Base-by-base conservation (phyloP, 2,888 invertebrate genomes). In the Romanomermis culicivorax region DNA sequence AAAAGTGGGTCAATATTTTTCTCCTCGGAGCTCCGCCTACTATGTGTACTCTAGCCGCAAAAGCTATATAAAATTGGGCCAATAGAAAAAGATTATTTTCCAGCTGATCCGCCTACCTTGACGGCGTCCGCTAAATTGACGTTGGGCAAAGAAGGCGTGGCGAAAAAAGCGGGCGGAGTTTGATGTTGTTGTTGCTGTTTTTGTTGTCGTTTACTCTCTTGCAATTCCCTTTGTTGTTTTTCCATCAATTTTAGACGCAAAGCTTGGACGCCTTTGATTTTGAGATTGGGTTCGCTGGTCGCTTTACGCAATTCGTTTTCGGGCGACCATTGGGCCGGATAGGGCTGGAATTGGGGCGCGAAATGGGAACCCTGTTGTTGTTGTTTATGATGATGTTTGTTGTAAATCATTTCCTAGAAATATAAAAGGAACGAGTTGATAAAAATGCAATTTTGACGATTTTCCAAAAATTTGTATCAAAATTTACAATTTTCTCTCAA, bases 271-370 rank as follows among this genome's bases (percentile, higher is more conserved):
- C 20, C n/a, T 20, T 52, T 57, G 66, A 67, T 66, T 50, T 67
- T 68, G 55, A 67, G 57, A 51, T 67, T 68, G 7, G 67, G 67
- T 57, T 67, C 67, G 29, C 61, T 61, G 59, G 64, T 65, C 20
- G 67, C 66, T 29, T 42, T 52, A 11, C 42, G 52, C 53, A 53
- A 42, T 29, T 53, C 47, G 25, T 47, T 36, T 20, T 53, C 53
- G 30, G 47, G 23, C 47, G 47, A 23, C 23, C 14, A 7, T 17
- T 23, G 61, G 17, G 25, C 20, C 48, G 53, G 48, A 29, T 53
- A 53, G 11, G 48, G 53, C 48, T 45, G 47, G 29, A n/a, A 27
- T 17, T 45, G 29, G 2, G 51, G 11, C 11, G 17, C 36, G 36
- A 7, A 17, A 17, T 36, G 11, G 36, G 11, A 7, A 17, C 36